Base-by-base conservation (phyloP, 2,113 vertebrate genomes). In the Cyanoramphus novaezelandiae region DNA sequence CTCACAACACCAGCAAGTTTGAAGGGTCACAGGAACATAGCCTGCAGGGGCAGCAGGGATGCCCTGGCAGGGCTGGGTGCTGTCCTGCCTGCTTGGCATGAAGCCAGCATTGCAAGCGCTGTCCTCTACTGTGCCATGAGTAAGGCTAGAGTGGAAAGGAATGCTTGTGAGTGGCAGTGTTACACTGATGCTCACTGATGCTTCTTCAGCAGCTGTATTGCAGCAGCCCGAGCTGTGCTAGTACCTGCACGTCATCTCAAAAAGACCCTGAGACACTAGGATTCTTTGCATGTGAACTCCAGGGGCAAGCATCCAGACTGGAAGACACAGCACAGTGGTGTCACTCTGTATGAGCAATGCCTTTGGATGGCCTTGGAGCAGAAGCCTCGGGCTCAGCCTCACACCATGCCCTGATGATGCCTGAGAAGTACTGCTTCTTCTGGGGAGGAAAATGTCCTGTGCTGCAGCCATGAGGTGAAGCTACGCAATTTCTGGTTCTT, bases 141-240 rank as follows among this genome's bases (percentile, higher is more conserved):
- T 24, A 35, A 59, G 39, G 21, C 44, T 44, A 39, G 16, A 16
- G 37, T 39, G 8, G n/a, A 28, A 37, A 13, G 28, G 25, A 28
- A 10, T 3, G 12, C 11, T 4, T 47, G 27, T 5, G 39, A 25
- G 41, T 33, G 59, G 44, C 63, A 35, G 17, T 0, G 1, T 52
- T 68, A 44, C 19, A 17, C 10, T 65, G 31, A 33, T 83, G 33
- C 47, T 86, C 19, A 17, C 10, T 65, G 31, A 33, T 83, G 33
- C 44, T 86, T 39, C 62, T 62, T 62, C 3, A 3, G 28, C 95
- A 98, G 97, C 67, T 98, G 97, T 68, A 88, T 52, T 5, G 25
- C 21, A 35, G 67, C 11, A 4, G 44, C 41, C 5, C 86, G 3
- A 43, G 98, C 98, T 55, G 21, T 97, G 59, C 83, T 89, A 35